Base-by-base conservation (phyloP, 2,113 vertebrate genomes). In the Ramphastos sulfuratus region DNA sequence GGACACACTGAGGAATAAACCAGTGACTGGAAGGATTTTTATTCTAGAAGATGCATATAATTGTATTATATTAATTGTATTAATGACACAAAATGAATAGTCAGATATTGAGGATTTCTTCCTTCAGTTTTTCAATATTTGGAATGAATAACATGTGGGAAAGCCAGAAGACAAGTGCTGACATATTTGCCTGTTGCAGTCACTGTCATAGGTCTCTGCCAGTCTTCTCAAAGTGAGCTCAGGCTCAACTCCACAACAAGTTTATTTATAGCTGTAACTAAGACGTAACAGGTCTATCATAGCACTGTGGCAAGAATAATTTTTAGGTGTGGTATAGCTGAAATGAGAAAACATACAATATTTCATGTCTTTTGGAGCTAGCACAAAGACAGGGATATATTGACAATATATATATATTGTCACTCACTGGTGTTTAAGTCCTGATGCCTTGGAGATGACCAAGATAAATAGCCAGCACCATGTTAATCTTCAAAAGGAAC, bases 401-500 rank as follows among this genome's bases (percentile, higher is more conserved):
- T 39, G 37, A 39, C 37, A 11, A 39, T 39, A 39, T 39, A 39
- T 39, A 39, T 39, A 39, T 93, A 93, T 95, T 95, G 92, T 89
- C 69, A 92, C 95, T 93, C 81, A 37, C 85, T 95, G 91, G 85
- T 11, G 19, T 96, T 97, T 96, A 96, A 96, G 77, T 46, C 64
- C 69, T 92, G 66, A 71, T 92, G 82, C 61, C 82, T 89, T 87
- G 55, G 70, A 96, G 76, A 96, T 94, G 92, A 96, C 90, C 95
- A 95, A 97, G 96, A 97, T 93, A 97, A 97, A 98, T 96, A 85
- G 73, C 80, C 64, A 93, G 79, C 72, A 73, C 92, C 93, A 90
- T 92, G 89, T 95, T 97, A 95, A 97, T 97, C 97, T 97, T 97
- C 95, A 93, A 96, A 96, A 96, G 89, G 79, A 96, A 97, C 93